phyloP scores from a whole-genome alignment of 2,113 vertebrate species.

The Dicrurus megarhynchus region DNA sequence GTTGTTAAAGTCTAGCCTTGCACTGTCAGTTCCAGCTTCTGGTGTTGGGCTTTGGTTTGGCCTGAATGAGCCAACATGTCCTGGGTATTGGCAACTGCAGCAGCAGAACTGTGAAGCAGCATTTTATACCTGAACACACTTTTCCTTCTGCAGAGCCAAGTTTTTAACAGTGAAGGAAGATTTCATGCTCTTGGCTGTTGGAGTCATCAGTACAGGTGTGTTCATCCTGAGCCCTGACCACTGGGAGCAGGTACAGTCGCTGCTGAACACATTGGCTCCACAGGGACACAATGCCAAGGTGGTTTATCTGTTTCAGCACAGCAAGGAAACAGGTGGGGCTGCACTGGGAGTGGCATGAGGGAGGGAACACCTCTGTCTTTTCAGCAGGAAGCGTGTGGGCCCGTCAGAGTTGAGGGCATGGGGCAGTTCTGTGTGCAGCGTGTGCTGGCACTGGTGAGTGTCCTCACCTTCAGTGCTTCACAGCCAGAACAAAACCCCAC shows the following conservation, averaged over 20 bases:
- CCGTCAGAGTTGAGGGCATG: neutral
- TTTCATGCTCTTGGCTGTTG: slow-evolving; percentile 88
- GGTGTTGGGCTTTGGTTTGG: neutral
- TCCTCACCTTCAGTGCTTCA: neutral
- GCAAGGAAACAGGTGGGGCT: neutral
- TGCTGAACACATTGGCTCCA: neutral
- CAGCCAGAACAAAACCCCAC: neutral
- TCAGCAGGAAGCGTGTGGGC: neutral
- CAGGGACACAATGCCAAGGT: neutral
- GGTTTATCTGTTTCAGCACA: neutral
- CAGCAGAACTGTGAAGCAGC: neutral
- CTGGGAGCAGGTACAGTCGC: slow-evolving; percentile 80
- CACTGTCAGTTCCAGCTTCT: neutral
- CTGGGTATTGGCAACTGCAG: neutral
- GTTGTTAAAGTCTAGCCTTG: neutral
- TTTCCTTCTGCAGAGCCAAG: slow-evolving; percentile 77
- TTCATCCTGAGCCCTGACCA: slow-evolving; percentile 75
- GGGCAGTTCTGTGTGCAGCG: neutral
- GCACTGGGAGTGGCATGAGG: neutral
- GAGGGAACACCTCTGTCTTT: neutral
- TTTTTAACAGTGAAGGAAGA: slow-evolving; percentile 90
- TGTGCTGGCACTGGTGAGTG: neutral
- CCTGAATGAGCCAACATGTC: accelerated
- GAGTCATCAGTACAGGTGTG: slow-evolving; percentile 84
- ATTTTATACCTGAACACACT: neutral